Evolutionary conservation across 2,888 invertebrate genomes (phyloP).

Genomic region (Brachypterus glaber): DNA sequence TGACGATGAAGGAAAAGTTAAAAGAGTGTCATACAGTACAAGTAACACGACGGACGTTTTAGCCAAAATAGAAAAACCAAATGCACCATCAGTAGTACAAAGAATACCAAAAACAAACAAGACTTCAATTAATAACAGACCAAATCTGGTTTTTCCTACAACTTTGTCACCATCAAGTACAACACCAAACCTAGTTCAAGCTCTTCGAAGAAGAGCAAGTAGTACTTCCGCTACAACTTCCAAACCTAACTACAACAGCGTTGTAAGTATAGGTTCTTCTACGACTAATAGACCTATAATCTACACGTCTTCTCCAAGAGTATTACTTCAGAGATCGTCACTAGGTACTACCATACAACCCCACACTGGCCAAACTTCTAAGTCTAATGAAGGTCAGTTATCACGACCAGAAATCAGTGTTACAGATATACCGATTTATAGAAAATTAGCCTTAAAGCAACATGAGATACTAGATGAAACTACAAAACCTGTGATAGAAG

Average conservation of each 20-base stretch:
- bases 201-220: conserved; percentile 48
- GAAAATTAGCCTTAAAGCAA: conserved; percentile 27
- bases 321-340: conserved; percentile 31
- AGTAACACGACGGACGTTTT: conserved; percentile 45
- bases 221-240: conserved; percentile 34
- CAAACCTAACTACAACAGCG: conserved; percentile 29
- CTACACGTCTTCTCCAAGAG: conserved; percentile 38
- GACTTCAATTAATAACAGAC: conserved; percentile 48
- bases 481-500: conserved; percentile 48
- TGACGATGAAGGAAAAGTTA: conserved; percentile 66
- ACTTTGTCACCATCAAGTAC: conserved; percentile 45
- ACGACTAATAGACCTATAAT: conserved; percentile 32
- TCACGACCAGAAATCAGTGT: conserved; percentile 33
- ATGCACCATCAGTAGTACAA: conserved; percentile 35
- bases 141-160: conserved; percentile 37
- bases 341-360: conserved; percentile 26
- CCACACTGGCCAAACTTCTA: conserved; percentile 21
- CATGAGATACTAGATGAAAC: conserved; percentile 36
- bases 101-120: conserved; percentile 37
- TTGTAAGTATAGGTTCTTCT: conserved; percentile 32
- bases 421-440: conserved; percentile 31
- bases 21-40: conserved; percentile 66
- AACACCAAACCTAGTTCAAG: conserved; percentile 48
- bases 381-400: conserved; percentile 36
- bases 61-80: conserved; percentile 36